Base-by-base conservation (phyloP, 2,888 invertebrate species). In the Conops quadrifasciatus region DNA sequence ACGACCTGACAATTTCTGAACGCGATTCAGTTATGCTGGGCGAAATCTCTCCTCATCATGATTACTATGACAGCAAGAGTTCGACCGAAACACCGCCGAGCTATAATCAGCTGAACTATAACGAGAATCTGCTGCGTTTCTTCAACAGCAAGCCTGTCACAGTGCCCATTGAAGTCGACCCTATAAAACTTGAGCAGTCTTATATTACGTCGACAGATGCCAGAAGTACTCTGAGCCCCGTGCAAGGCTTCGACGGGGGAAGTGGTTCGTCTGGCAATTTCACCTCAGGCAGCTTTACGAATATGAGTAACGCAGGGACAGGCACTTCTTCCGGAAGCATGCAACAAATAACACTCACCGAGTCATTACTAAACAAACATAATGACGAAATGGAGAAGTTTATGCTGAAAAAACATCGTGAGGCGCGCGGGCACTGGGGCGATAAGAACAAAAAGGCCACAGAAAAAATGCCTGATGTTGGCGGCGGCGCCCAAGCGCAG, bases 51-150 rank as follows among this genome's bases (percentile, higher is more conserved):
- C 94, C 94, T 0, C 93, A 94, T 82, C 93, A 93, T 79, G 94
- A 94, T 69, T 91, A 91, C 82, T 91, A 89, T 78, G 93, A 93
- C 78, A 92, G 93, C 84, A 93, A 93, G 84, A 92, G 93, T 15
- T 93, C 93, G 30, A 90, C 91, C 0, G 93, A 92, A 79, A 93
- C 94, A 0, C 92, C 92, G 0, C 90, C 93, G 9, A 94, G 93
- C 80, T 95, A 95, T 87, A 93, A 91, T 80, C 94, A 94, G 81
- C 88, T 95, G 9, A 96, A 94, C 85, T 95, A 93, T 82, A 93
- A 93, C 78, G 94, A 94, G 79, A 96, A 93, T 79, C 87, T 94
- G 74, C 90, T 91, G 81, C 88, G 90, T 75, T 91, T 91, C 82
- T 91, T 91, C 80, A 89, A 90, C 81, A 91, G 91, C 80, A 89